These are phyloP conservation scores for Picus viridis DNA, from an alignment of 2,797 vertebrate species.

Conservation along the genomic window DNA sequence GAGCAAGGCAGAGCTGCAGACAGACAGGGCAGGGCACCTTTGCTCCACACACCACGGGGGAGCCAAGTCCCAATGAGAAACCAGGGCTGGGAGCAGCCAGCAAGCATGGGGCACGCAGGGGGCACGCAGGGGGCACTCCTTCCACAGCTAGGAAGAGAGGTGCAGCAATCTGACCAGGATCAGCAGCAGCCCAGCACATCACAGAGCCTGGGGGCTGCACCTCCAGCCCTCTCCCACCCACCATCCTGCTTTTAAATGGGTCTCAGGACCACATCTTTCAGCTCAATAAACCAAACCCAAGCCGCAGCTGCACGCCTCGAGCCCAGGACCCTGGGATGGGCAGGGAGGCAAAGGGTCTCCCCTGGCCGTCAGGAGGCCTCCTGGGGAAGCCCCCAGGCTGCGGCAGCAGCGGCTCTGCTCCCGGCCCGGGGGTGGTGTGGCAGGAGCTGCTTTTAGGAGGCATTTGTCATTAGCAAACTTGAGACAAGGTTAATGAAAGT, in stretches of 20 bases:
- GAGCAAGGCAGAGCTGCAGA: not conserved
- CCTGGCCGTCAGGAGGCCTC: fast-evolving
- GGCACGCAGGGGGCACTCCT: not conserved
- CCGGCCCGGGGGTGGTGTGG: constrained; percentile 68
- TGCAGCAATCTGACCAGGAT: fast-evolving
- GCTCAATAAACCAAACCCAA: fast-evolving
- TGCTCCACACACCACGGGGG: fast-evolving
- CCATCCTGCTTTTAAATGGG: fast-evolving
- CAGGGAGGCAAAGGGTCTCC: fast-evolving
- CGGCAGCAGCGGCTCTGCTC: not conserved
- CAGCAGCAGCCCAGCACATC: not conserved
- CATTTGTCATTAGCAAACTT: constrained; percentile 84
- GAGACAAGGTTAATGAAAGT: constrained; percentile 90
- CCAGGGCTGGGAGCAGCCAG: not conserved
- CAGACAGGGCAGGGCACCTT: fast-evolving
- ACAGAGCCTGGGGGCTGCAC: fast-evolving
- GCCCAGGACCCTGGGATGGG: fast-evolving
- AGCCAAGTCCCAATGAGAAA: fast-evolving
- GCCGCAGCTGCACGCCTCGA: fast-evolving
- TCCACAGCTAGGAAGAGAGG: not conserved
- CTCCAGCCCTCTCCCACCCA: not conserved
- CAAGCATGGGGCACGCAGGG: fast-evolving
- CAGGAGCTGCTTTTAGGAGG: constrained; percentile 73
- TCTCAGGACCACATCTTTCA: fast-evolving
- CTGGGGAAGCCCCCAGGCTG: not conserved